Percentiles rank a stretch among this genome's conserved stretches.
These are phyloP conservation scores for Sarcophaga carnaria DNA, from an alignment of 2,888 invertebrate species.

Conservation along the genomic window DNA sequence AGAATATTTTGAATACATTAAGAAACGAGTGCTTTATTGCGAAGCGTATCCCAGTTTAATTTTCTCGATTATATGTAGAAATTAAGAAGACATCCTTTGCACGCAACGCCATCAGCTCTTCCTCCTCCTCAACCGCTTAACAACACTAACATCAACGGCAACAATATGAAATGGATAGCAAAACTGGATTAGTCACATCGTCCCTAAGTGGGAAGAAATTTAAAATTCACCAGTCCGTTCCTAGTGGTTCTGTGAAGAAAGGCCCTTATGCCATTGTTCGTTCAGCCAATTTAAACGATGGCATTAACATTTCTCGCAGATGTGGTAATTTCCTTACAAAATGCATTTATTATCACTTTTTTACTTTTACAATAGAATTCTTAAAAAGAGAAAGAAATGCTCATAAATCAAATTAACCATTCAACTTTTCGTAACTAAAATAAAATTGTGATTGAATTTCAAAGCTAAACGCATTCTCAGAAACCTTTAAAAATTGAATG, in stretches of 20 bases:
- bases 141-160: background rate
- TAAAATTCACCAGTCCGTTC: slow-evolving; percentile 72
- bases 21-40: no score
- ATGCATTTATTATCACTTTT: background rate
- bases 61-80: no score
- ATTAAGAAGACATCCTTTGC: background rate
- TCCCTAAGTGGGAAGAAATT: slow-evolving; percentile 65
- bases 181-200: slow-evolving; percentile 23
- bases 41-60: no score
- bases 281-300: slow-evolving; percentile 72
- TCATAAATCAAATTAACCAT: background rate
- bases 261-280: slow-evolving; percentile 72
- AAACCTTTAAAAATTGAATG: background rate
- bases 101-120: background rate
- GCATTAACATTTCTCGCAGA: slow-evolving; percentile 72
- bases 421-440: no score
- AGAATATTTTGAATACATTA: no score
- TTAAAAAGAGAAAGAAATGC: background rate
- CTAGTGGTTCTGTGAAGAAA: slow-evolving; percentile 68
- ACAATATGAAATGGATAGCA: slow-evolving; percentile 38
- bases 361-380: background rate
- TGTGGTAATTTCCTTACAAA: slow-evolving; percentile 71
- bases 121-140: background rate
- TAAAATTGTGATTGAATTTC: no score
- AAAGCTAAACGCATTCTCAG: background rate